These are phyloP conservation scores for Harpagus bidentatus DNA, from an alignment of 2,113 vertebrate genomes.

Conservation along the genomic window DNA sequence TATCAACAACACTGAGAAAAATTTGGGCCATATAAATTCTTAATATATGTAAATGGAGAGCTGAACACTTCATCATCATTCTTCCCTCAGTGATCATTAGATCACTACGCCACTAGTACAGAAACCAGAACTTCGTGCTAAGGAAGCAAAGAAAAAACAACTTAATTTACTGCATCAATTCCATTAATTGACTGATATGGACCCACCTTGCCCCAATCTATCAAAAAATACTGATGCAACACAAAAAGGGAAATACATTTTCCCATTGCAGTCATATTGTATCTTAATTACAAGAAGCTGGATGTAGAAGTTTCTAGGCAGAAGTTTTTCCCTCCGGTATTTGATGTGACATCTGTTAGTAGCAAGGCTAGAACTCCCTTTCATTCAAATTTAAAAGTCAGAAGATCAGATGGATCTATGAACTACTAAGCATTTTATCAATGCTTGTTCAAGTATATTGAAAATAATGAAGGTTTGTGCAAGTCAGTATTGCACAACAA, in stretches of 20 bases:
- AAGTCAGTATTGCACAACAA: background rate
- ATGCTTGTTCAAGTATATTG: background rate
- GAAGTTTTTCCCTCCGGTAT: background rate
- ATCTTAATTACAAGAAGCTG: background rate
- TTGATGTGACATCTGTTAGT: background rate
- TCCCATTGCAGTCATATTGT: background rate
- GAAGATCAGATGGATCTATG: background rate
- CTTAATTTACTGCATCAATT: background rate
- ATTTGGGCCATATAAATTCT: background rate
- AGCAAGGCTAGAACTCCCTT: background rate
- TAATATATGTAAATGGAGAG: background rate
- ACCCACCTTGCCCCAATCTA: background rate
- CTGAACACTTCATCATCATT: background rate
- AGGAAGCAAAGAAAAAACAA: background rate
- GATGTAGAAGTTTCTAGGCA: background rate
- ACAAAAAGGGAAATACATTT: background rate
- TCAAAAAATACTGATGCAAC: background rate
- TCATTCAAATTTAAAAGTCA: background rate
- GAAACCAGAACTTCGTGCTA: background rate
- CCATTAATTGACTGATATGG: background rate
- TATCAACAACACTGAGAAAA: conserved; percentile 35
- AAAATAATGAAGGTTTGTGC: background rate
- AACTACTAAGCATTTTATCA: background rate
- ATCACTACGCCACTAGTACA: background rate
- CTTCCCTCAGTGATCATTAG: background rate